Base-by-base conservation (phyloP, 2,113 vertebrate genomes). In the Patagioenas fasciata region DNA sequence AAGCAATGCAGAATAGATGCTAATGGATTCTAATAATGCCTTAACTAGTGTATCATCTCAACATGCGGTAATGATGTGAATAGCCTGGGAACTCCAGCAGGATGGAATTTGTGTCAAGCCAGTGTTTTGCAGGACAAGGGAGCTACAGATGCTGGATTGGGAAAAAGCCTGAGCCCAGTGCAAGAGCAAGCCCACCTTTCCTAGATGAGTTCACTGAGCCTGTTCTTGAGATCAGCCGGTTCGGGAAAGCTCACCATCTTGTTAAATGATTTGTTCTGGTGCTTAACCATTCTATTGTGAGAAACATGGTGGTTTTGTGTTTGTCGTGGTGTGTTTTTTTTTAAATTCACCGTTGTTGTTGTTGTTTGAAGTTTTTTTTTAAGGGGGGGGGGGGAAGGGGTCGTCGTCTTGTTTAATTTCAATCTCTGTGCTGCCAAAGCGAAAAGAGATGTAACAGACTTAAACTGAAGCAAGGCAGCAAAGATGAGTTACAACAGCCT, bases 181-280 rank as follows among this genome's bases (percentile, higher is more conserved):
- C 24, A 11, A 34, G 29, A 64, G 13, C 23, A 64, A 48, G 18
- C 9, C 44, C 28, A 25, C 26, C 54, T 38, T 13, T n/a, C 20
- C 48, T 60, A 26, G 12, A 40, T 42, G 15, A 58, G 38, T 32
- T 75, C 16, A 32, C 48, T 20, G 61, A 48, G 15, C 17, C 5
- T 42, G 5, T 18, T 50, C 11, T 17, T 25, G 36, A 80, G n/a
- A 71, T 7, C 5, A 34, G 31, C 13, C 11, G 1, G 0, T 51
- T 40, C 38, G 54, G 47, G 26, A 38, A 65, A 34, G 32, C 8
- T 11, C 11, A 3, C 3, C 1, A 3, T 21, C 5, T 44, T 2
- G 0, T 51, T n/a, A 48, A 66, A 25, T 21, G 13, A 47, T 13
- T 25, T 67, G 15, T 53, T 80, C 7, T 57, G 0, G 0, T 34